Conservation (phyloP, 1,140 invertebrate species). For the Drosophila kikkawai region DNA sequence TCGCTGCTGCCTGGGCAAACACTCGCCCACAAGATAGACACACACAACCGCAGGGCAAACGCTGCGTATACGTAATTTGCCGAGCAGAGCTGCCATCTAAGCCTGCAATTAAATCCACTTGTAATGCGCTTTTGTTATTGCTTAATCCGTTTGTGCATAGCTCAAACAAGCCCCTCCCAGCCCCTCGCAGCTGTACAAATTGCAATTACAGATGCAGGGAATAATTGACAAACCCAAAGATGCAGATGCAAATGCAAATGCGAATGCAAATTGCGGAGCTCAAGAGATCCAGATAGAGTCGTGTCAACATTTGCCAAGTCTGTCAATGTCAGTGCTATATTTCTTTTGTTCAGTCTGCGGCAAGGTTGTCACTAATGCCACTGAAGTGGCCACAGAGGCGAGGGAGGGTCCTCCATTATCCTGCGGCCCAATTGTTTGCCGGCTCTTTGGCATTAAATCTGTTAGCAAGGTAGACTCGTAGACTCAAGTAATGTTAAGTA, state of each 20-base stretch:
- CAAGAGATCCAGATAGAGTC: constrained; percentile 17
- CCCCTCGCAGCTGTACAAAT: constrained; percentile 5
- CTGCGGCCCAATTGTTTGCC: constrained; percentile 23
- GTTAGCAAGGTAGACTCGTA: constrained; percentile 20
- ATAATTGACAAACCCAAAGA: constrained; percentile 51
- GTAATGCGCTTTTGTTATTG: constrained; percentile 62
- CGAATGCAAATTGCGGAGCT: constrained; percentile 29
- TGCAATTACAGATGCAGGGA: constrained; percentile 42
- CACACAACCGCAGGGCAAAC: constrained; percentile 32
- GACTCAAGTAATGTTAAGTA: constrained; percentile 11
- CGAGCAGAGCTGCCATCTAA: constrained; percentile 24
- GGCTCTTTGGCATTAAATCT: constrained; percentile 14
- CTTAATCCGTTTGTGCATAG: constrained; percentile 55
- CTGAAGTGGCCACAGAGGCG: constrained; percentile 15
- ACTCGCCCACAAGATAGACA: constrained; percentile 11
- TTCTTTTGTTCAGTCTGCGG: constrained; percentile 39
- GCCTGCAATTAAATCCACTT: constrained; percentile 53
- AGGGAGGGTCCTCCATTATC: constrained; percentile 23
- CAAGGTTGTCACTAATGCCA: constrained; percentile 30
- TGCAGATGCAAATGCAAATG: constrained; percentile 44
- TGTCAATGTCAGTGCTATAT: constrained; percentile 33
- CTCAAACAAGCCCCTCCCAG: constrained; percentile 3
- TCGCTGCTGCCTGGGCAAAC: constrained; percentile 17
- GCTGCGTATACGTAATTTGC: constrained; percentile 61
- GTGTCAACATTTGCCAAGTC: constrained; percentile 37